A percentile compares a stretch with the other conserved stretches of the same genome.
Evolutionary conservation across 2,888 invertebrate genomes (phyloP).

Genomic region (Molanna angustata): DNA sequence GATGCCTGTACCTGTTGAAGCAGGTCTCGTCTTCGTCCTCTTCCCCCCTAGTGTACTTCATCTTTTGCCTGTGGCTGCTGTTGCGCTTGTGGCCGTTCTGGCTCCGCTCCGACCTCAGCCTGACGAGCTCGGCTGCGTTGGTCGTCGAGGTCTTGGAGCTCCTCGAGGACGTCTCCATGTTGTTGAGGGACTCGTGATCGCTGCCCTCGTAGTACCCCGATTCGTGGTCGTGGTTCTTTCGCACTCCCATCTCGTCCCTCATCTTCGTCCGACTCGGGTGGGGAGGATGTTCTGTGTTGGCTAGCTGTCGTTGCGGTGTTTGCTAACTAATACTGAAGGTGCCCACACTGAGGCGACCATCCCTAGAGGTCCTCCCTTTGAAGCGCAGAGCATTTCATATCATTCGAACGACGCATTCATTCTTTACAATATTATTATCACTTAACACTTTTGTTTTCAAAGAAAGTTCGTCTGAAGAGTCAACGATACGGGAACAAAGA

Average conservation of each 20-base stretch:
- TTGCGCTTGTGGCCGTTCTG: no score
- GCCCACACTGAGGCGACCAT: no score
- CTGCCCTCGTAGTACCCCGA: conserved; percentile 82
- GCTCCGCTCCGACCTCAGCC: conserved; percentile 46
- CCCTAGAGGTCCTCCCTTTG: no score
- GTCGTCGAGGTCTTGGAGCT: conserved; percentile 49
- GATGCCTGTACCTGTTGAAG: conserved; percentile 10
- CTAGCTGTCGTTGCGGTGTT: no score
- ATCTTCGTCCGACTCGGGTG: conserved; percentile 12
- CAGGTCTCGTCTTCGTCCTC: conserved; percentile 25
- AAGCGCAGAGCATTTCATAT: no score
- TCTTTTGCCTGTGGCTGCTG: conserved; percentile 38
- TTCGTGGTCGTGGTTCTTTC: conserved; percentile 71
- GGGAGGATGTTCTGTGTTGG: no score
- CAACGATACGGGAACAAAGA: no score
- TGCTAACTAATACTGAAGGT: no score
- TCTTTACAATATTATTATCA: no score
- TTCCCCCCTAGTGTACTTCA: conserved; percentile 44
- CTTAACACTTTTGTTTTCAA: no score
- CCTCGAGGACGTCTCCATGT: conserved; percentile 54
- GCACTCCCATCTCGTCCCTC: conserved; percentile 55
- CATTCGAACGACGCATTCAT: no score
- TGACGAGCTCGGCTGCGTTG: conserved; percentile 41
- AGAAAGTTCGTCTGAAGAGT: no score
- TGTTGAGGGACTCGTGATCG: conserved; percentile 57